Conservation (phyloP, 2,797 vertebrate species). For the Sebastes iracundus region DNA sequence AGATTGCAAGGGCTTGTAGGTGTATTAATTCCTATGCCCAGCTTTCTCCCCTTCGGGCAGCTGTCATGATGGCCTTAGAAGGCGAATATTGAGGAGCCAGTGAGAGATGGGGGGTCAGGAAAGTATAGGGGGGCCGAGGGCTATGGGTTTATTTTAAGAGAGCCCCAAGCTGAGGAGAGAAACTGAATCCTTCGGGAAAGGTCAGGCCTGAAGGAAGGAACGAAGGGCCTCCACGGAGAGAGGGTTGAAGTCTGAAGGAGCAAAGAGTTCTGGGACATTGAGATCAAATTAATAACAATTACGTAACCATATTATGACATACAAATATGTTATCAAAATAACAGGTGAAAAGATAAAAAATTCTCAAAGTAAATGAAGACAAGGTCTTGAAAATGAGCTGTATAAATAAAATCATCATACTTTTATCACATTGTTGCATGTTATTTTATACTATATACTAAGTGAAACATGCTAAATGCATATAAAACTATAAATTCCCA, state of each 20-base stretch:
- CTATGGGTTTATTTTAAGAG: slow-evolving; percentile 82
- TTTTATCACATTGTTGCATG: not conserved
- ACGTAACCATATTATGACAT: slow-evolving; percentile 45
- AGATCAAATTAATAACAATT: slow-evolving; percentile 53
- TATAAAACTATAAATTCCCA: not conserved
- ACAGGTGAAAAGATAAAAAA: not conserved
- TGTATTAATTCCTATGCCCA: slow-evolving; percentile 75
- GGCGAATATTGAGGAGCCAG: slow-evolving; percentile 82
- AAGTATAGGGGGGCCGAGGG: slow-evolving; percentile 70
- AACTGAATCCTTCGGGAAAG: slow-evolving; percentile 85
- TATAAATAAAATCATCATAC: not conserved
- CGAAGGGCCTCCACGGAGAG: slow-evolving; percentile 57
- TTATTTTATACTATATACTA: not conserved
- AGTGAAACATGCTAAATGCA: not conserved
- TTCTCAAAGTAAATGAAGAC: not conserved
- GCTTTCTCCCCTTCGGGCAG: slow-evolving; percentile 73
- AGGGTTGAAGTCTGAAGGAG: slow-evolving; percentile 47
- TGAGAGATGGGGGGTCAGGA: slow-evolving; percentile 66
- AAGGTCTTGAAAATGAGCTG: not conserved
- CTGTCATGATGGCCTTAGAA: slow-evolving; percentile 87
- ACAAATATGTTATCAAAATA: not conserved
- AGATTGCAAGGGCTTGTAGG: slow-evolving; percentile 61
- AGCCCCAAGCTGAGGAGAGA: slow-evolving; percentile 76
- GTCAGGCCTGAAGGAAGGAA: slow-evolving; percentile 81
- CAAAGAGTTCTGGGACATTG: slow-evolving; percentile 38